phyloP scores from a whole-genome alignment of 2,888 invertebrate species.

The Subacronicta megacephala region DNA sequence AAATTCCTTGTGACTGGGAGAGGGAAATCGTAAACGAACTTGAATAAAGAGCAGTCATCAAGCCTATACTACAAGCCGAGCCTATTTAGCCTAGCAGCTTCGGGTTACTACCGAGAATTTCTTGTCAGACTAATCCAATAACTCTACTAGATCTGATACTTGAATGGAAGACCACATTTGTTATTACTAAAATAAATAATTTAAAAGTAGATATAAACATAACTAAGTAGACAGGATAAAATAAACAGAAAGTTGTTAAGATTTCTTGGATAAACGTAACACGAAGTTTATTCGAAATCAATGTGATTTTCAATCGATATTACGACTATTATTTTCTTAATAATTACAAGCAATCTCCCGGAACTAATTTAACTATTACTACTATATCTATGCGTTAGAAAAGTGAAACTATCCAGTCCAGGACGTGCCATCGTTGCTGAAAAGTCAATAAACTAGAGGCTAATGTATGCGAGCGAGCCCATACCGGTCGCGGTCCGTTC shows the following conservation, averaged over 20 bases:
- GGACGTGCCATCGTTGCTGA: slow-evolving; percentile 33
- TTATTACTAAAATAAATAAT: too few species aligned
- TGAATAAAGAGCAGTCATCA: slow-evolving; percentile 1
- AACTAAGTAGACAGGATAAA: too few species aligned
- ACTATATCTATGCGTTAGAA: slow-evolving; percentile 34
- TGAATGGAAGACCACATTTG: too few species aligned
- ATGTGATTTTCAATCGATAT: background rate
- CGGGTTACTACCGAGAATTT: too few species aligned
- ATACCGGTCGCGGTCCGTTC: slow-evolving; percentile 39
- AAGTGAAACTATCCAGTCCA: slow-evolving; percentile 51
- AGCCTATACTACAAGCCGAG: too few species aligned
- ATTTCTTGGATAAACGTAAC: too few species aligned
- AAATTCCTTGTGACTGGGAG: slow-evolving; percentile 26
- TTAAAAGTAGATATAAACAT: too few species aligned
- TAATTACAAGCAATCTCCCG: background rate
- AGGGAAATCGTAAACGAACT: slow-evolving; percentile 10
- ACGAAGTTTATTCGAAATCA: background rate
- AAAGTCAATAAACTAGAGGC: slow-evolving; percentile 43
- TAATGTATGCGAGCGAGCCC: slow-evolving; percentile 25
- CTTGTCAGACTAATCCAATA: too few species aligned
- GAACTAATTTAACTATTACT: slow-evolving; percentile 19
- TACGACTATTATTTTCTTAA: slow-evolving; percentile 13
- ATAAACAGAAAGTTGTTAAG: too few species aligned
- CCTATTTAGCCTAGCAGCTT: too few species aligned
- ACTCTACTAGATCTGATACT: too few species aligned